These are phyloP conservation scores for Vulpes ferrilata DNA, from an alignment of 2,113 vertebrate species.

Conservation along the genomic window DNA sequence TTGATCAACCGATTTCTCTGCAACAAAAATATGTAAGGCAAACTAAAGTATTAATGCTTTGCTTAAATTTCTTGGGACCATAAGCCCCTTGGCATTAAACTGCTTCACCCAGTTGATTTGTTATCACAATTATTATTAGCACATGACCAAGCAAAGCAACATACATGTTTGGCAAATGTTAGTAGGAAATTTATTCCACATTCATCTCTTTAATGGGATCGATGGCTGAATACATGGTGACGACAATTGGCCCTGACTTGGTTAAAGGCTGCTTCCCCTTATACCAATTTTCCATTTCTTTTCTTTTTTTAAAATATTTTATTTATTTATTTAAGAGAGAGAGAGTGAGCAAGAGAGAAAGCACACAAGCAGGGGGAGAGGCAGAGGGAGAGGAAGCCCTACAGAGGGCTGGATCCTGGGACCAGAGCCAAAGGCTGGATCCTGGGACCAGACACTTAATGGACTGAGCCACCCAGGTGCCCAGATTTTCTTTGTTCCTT, in stretches of 20 bases:
- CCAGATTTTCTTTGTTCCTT: background rate
- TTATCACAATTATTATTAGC: background rate
- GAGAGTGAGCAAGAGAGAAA: no score
- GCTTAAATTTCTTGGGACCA: background rate
- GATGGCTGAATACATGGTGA: accelerated
- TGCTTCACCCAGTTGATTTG: background rate
- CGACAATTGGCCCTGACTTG: background rate
- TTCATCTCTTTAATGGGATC: background rate
- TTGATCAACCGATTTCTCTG: slow-evolving; percentile 10
- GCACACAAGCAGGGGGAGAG: no score
- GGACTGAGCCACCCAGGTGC: no score
- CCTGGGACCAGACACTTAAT: no score
- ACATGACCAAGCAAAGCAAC: background rate
- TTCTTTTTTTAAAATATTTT: background rate
- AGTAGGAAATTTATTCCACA: background rate
- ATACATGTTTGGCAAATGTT: background rate
- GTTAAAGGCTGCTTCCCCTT: background rate
- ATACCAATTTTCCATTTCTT: background rate
- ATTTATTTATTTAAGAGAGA: no score
- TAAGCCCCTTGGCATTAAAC: background rate
- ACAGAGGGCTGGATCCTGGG: no score
- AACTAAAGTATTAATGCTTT: background rate
- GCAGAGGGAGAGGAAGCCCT: no score
- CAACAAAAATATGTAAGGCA: background rate
- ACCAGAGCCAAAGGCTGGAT: no score